Conservation (phyloP, 2,113 vertebrate species). For the Mola mola region DNA sequence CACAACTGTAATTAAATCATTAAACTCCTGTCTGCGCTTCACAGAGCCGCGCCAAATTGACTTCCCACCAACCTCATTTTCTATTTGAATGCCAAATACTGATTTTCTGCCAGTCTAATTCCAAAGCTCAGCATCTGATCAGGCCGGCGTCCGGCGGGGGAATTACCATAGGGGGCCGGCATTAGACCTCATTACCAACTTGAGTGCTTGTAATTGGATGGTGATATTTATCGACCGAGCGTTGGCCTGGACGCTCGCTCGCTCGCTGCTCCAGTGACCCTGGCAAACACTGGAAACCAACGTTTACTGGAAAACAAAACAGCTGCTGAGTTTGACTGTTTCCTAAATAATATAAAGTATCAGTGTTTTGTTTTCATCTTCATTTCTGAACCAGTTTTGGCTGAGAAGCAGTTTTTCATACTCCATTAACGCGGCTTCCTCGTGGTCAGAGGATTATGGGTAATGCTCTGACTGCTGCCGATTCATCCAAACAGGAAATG, state of each 20-base stretch:
- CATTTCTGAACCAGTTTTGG: too few relatives aligned
- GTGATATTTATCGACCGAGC: conserved; percentile 86
- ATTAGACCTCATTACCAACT: conserved; percentile 99
- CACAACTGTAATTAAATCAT: conserved; percentile 99
- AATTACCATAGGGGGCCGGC: conserved; percentile 90
- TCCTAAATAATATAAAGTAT: too few relatives aligned
- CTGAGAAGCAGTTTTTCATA: too few relatives aligned
- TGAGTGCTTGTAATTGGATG: conserved; percentile 98
- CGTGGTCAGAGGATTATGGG: too few relatives aligned
- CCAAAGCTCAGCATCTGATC: conserved; percentile 98
- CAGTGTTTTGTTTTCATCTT: too few relatives aligned
- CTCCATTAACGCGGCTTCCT: too few relatives aligned
- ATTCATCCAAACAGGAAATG: too few relatives aligned
- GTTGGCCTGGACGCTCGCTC: conserved; percentile 27
- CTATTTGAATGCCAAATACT: conserved; percentile 99
- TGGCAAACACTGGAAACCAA: conserved; percentile 78
- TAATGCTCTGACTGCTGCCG: too few relatives aligned
- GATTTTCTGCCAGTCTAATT: conserved; percentile 99
- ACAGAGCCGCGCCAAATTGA: conserved; percentile 94
- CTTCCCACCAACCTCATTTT: conserved; percentile 98
- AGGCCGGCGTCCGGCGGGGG: conserved; percentile 91
- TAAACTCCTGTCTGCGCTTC: conserved; percentile 96
- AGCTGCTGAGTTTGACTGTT: too few relatives aligned
- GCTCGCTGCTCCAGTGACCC: conserved; percentile 55
- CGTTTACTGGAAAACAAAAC: conserved; percentile 95